Evolutionary conservation across 1,140 invertebrate species (phyloP).

Genomic region (Pygmarrhopalites habei): DNA sequence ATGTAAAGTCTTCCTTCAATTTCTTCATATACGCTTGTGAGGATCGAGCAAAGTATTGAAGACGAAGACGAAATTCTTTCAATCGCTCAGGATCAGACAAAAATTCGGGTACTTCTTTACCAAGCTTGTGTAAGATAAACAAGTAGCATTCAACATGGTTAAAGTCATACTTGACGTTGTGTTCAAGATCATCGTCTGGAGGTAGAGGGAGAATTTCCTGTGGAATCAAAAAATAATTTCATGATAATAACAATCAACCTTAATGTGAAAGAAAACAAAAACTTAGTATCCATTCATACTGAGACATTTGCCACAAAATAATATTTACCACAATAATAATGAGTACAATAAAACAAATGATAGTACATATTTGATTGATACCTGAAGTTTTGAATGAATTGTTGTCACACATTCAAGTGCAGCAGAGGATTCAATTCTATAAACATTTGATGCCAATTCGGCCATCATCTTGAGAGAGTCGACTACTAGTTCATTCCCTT

Average conservation of each 20-base stretch:
- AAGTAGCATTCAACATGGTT: constrained; percentile 89
- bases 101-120: constrained; percentile 68
- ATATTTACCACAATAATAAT: no score
- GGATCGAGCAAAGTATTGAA: constrained; percentile 87
- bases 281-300: no score
- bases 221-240: constrained; percentile 32
- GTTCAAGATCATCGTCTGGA: constrained; percentile 48
- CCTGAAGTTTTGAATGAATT: constrained; percentile 70
- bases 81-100: constrained; percentile 69
- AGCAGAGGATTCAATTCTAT: constrained; percentile 56
- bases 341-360: no score
- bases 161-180: constrained; percentile 49
- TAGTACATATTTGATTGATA: constrained; percentile 48
- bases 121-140: constrained; percentile 81
- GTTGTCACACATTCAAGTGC: constrained; percentile 61
- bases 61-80: constrained; percentile 75
- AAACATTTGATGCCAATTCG: constrained; percentile 69
- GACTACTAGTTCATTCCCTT: constrained; percentile 62
- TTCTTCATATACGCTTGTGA: constrained; percentile 89
- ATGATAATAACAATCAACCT: no score
- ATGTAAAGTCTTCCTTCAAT: constrained; percentile 71
- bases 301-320: no score
- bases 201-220: constrained; percentile 61
- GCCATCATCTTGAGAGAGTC: constrained; percentile 81
- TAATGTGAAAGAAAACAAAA: neutral